phyloP scores from a whole-genome alignment of 2,113 vertebrate genomes.

The Callionymus lyra region DNA sequence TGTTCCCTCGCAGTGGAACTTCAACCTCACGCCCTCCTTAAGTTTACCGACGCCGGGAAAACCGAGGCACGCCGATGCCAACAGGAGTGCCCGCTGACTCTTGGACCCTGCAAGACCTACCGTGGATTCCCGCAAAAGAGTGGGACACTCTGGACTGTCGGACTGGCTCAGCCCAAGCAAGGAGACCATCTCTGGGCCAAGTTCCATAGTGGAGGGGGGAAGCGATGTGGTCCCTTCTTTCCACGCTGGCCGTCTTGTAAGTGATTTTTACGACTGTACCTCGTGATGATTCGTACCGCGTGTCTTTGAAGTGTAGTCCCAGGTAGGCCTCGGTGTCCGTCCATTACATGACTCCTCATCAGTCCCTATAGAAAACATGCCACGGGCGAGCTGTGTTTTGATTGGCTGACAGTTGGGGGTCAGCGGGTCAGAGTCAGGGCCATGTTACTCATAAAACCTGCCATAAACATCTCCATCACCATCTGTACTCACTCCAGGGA shows the following conservation, averaged over 20 bases:
- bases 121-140: constrained; percentile 53
- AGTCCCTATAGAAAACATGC: constrained; percentile 50
- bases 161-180: constrained; percentile 57
- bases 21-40: no score
- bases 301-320: constrained; percentile 29
- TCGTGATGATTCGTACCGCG: constrained; percentile 4
- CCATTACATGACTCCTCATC: constrained; percentile 53
- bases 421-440: constrained; percentile 54
- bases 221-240: constrained; percentile 74
- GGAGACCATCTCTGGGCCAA: constrained; percentile 65
- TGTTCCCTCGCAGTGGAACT: no score
- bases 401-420: constrained; percentile 62
- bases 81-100: constrained; percentile 57
- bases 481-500: constrained; percentile 47
- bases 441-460: constrained; percentile 56
- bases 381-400: constrained; percentile 50
- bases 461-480: constrained; percentile 60
- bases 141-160: constrained; percentile 52
- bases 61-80: constrained; percentile 61
- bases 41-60: constrained; percentile 38
- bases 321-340: constrained; percentile 27
- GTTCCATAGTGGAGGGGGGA: constrained; percentile 68
- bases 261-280: constrained; percentile 32
- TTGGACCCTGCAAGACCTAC: constrained; percentile 53
- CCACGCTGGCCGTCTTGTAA: constrained; percentile 75